Evolutionary conservation across 2,888 invertebrate genomes (phyloP).

Genomic region (Orthosia gothica): DNA sequence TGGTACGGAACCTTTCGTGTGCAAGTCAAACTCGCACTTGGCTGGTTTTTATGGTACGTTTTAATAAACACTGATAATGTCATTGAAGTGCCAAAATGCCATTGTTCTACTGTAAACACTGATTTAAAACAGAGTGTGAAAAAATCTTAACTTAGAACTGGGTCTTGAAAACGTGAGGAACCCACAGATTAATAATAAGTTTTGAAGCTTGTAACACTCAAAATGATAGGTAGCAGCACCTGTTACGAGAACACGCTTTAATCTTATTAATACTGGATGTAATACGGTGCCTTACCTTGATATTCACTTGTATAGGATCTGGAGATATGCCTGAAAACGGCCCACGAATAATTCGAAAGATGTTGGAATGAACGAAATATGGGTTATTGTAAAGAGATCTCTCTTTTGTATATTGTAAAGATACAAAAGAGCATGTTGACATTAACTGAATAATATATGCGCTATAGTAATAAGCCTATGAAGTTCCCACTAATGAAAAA

Average conservation of each 20-base stretch:
- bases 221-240: constrained; percentile 49
- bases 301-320: constrained; percentile 6
- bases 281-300: constrained; percentile 36
- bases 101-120: background rate
- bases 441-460: background rate
- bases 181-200: constrained; percentile 54
- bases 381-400: no score
- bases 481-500: no score
- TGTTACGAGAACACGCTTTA: constrained; percentile 42
- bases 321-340: constrained; percentile 3
- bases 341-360: constrained; percentile 13
- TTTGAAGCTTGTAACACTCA: constrained; percentile 53
- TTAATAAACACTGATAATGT: no score
- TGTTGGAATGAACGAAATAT: background rate
- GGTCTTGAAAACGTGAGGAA: constrained; percentile 16
- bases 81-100: no score
- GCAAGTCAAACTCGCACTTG: no score
- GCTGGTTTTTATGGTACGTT: no score
- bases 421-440: background rate
- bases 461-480: background rate
- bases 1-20: no score
- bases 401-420: no score
- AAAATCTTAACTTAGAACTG: constrained; percentile 19
- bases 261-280: constrained; percentile 57
- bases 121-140: background rate